Percentiles rank a stretch among this genome's conserved stretches.
phyloP scores from a whole-genome alignment of 2,113 vertebrate species.

The Zonotrichia leucophrys region DNA sequence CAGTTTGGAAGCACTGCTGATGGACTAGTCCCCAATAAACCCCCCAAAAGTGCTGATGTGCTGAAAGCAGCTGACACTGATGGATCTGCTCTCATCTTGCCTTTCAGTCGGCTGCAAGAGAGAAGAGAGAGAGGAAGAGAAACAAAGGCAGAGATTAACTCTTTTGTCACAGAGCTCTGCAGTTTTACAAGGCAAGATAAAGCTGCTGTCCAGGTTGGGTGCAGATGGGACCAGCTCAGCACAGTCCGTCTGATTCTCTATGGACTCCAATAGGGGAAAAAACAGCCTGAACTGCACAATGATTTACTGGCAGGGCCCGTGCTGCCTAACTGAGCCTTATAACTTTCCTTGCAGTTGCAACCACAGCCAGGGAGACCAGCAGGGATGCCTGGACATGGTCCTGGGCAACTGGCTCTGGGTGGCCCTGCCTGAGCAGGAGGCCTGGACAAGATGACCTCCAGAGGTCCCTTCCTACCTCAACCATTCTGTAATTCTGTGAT shows the following conservation, averaged over 20 bases:
- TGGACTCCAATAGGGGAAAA: conserved; percentile 68
- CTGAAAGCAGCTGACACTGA: conserved; percentile 88
- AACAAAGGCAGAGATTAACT: conserved; percentile 91
- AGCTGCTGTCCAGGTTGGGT: conserved; percentile 83
- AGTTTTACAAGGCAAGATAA: conserved; percentile 88
- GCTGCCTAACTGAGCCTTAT: conserved; percentile 11
- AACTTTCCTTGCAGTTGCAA: background rate
- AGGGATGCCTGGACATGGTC: background rate
- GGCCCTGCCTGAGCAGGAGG: background rate
- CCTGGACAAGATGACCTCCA: background rate
- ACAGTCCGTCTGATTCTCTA: conserved; percentile 73
- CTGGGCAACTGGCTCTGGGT: background rate
- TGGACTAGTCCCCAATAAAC: conserved; percentile 80
- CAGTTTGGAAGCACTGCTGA: conserved; percentile 83
- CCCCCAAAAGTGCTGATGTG: conserved; percentile 88
- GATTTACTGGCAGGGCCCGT: conserved; percentile 80
- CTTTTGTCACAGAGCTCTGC: conserved; percentile 85
- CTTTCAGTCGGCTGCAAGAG: conserved; percentile 81
- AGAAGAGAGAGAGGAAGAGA: conserved; percentile 66
- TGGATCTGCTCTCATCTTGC: conserved; percentile 90
- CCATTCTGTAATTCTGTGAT: background rate
- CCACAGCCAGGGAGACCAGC: background rate
- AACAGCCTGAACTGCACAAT: conserved; percentile 76
- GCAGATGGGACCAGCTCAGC: conserved; percentile 85
- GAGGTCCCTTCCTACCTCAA: background rate